A percentile compares a stretch with the other conserved stretches of the same genome.
phyloP scores from a whole-genome alignment of 2,888 invertebrate species.

The Nycteola revayana region DNA sequence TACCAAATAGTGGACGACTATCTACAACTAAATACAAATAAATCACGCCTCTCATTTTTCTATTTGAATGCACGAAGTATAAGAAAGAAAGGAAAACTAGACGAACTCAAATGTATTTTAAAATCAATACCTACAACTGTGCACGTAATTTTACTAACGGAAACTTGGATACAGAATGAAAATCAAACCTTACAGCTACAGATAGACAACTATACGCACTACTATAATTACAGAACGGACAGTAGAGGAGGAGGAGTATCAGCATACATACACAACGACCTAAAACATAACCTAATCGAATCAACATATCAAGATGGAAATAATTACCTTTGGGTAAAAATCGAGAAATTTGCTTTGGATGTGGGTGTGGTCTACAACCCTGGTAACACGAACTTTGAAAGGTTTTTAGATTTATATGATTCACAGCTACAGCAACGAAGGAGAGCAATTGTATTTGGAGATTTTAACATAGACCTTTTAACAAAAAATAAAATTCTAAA shows the following conservation, averaged over 20 bases:
- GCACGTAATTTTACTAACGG: slow-evolving; percentile 2
- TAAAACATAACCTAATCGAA: slow-evolving; percentile 3
- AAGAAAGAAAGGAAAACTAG: slow-evolving; percentile 1
- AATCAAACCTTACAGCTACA: slow-evolving; percentile 2
- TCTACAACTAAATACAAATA: not conserved
- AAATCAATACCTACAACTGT: not conserved
- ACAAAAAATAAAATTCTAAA: not conserved
- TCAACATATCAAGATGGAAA: slow-evolving; percentile 4
- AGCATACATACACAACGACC: slow-evolving; percentile 2
- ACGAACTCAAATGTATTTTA: slow-evolving; percentile 5
- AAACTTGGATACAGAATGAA: slow-evolving; percentile 4
- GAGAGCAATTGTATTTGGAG: slow-evolving; percentile 1
- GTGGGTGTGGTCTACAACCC: slow-evolving; percentile 1
- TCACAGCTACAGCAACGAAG: not conserved
- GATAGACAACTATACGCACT: slow-evolving; percentile 4
- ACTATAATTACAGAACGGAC: slow-evolving; percentile 4
- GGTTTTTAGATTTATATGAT: slow-evolving; percentile 1
- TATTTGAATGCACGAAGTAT: slow-evolving; percentile 4
- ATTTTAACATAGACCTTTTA: slow-evolving; percentile 4
- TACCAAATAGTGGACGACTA: slow-evolving; percentile 3
- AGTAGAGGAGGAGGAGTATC: slow-evolving; percentile 6
- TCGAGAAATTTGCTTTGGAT: not conserved
- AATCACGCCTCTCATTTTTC: slow-evolving; percentile 4
- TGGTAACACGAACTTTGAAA: not conserved
- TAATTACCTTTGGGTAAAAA: slow-evolving; percentile 7